phyloP scores from a whole-genome alignment of 2,797 vertebrate genomes.

The Clangula hyemalis region DNA sequence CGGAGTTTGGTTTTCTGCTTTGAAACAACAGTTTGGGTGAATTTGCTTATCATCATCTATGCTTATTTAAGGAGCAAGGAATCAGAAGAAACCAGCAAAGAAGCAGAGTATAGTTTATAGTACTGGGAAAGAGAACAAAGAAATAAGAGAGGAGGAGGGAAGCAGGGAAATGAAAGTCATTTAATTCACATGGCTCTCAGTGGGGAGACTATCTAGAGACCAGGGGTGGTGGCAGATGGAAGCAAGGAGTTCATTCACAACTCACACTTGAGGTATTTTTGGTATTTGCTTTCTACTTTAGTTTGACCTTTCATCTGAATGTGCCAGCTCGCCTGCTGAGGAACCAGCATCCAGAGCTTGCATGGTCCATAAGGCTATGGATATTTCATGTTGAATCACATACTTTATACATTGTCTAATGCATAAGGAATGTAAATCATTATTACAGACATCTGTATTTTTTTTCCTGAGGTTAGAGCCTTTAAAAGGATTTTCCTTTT shows the following conservation, averaged over 20 bases:
- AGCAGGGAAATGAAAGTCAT: background rate
- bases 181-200: background rate
- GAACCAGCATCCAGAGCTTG: background rate
- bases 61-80: background rate
- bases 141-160: background rate
- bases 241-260: background rate
- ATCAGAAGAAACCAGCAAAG: background rate
- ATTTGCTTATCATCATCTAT: background rate
- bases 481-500: background rate
- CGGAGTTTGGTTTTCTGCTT: background rate
- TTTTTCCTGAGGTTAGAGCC: constrained; percentile 49
- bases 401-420: constrained; percentile 14
- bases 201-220: background rate
- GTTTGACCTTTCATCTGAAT: constrained; percentile 56
- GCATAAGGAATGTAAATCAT: constrained; percentile 34
- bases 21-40: background rate
- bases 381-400: constrained; percentile 45
- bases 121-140: background rate
- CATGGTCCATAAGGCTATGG: background rate
- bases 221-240: background rate
- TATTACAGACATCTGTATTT: constrained; percentile 18
- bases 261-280: constrained; percentile 29
- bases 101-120: background rate
- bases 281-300: constrained; percentile 46
- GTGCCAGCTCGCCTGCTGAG: constrained; percentile 44